A percentile compares a stretch with the other conserved stretches of the same genome.
Evolutionary conservation across 2,888 invertebrate genomes (phyloP).

Genomic region (Drosophila colorata): DNA sequence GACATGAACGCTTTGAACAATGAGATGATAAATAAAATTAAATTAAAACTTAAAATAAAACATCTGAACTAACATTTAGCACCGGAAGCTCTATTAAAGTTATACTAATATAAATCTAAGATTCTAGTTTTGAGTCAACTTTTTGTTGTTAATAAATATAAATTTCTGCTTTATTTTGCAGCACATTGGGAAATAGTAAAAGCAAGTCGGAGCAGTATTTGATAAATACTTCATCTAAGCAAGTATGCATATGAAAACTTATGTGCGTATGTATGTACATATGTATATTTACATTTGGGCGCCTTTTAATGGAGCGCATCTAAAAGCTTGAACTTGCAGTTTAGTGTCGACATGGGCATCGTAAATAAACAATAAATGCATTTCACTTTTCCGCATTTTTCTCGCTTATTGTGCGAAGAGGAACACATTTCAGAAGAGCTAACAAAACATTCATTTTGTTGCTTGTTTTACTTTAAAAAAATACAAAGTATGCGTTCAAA

Average conservation of each 20-base stretch:
- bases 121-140: no score
- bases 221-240: no score
- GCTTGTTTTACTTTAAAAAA: slow-evolving; percentile 24
- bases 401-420: slow-evolving; percentile 44
- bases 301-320: slow-evolving; percentile 18
- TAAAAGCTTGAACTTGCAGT: slow-evolving; percentile 50
- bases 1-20: no score
- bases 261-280: background rate
- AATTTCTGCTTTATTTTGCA: no score
- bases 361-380: slow-evolving; percentile 56
- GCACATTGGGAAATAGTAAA: no score
- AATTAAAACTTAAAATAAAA: no score
- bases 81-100: no score
- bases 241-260: background rate
- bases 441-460: slow-evolving; percentile 65
- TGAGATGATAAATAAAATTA: no score
- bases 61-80: no score
- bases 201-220: no score
- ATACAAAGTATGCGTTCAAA: slow-evolving; percentile 34
- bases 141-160: no score
- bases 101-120: no score
- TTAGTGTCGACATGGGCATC: slow-evolving; percentile 61
- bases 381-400: slow-evolving; percentile 17
- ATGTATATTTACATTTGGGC: background rate
- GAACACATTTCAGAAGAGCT: slow-evolving; percentile 45